Evolutionary conservation across 2,888 invertebrate species (phyloP), one percentile per base, ranked within the genome.

Genomic region (Eupithecia vulgata): DNA sequence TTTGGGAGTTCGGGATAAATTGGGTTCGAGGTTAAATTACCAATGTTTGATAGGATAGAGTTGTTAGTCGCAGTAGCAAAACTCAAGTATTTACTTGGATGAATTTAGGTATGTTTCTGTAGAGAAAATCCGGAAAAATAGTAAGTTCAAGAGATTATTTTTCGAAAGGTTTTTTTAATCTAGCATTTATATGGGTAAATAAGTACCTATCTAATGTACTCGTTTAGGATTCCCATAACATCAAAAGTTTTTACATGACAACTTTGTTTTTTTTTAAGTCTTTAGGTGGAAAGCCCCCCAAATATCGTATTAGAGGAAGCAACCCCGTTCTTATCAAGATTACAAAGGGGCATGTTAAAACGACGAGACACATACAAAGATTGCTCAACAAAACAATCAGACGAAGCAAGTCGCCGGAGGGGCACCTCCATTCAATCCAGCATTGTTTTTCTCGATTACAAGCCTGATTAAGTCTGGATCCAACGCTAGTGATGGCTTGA

Each of bases 381-480:
- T 78, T 75, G 75, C 77, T 64, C 67, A 79, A 74, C 62, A 67
- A 77, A 79, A 76, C 80, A 80, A 81, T 78, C 78, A 76, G 76
- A 74, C 70, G 72, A 69, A 76, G 70, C 74, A 71, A 75, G 66
- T 78, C 77, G 81, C 85, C 85, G 80, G 48, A 74, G 82, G 85
- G 81, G 72, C 61, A 81, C 83, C 84, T 83, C 76, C 79, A 80
- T 85, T 87, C 85, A 84, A 88, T 87, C 81, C 80, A 82, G 87
- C 89, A 89, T 93, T 93, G 93, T 93, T 93, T 92, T 87, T 89
- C 84, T 83, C 88, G 88, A 92, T 93, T 91, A 91, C 88, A 86
- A 81, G 91, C 88, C 87, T 92, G 93, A 94, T 94, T 93, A 93
- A 87, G 85, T 83, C 87, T 85, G 87, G 78, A 83, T 82, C 80